Conservation (phyloP, 2,113 vertebrate genomes). For the Tyto alba region DNA sequence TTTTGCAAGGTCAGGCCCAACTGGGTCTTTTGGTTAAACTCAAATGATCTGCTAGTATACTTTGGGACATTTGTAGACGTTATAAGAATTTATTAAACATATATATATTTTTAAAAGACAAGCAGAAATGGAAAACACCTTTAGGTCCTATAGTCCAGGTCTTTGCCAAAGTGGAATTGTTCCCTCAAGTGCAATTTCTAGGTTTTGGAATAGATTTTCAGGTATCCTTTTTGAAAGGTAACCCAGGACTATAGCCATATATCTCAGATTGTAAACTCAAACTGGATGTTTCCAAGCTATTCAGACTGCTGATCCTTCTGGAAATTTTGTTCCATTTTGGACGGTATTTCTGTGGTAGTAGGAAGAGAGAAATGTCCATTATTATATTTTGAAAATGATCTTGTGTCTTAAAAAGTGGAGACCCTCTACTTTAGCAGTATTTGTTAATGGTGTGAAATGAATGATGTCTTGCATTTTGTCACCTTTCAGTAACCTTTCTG, state of each 20-base stretch:
- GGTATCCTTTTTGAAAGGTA: neutral
- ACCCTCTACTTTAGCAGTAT: neutral
- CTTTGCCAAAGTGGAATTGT: neutral
- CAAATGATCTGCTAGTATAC: neutral
- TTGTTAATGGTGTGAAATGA: neutral
- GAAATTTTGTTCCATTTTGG: neutral
- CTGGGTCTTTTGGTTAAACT: neutral
- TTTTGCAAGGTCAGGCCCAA: neutral
- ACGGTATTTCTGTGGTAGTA: neutral
- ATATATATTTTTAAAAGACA: neutral
- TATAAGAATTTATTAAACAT: neutral
- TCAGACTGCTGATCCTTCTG: neutral
- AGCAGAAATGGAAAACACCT: neutral
- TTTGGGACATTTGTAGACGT: neutral
- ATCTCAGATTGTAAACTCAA: neutral
- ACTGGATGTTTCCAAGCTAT: neutral
- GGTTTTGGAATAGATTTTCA: neutral
- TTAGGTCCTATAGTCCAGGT: neutral
- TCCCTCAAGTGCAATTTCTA: neutral
- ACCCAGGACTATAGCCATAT: neutral
- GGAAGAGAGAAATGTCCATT: neutral
- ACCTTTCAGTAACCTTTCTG: neutral
- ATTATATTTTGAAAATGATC: neutral
- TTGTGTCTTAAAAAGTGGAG: neutral
- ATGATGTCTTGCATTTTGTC: neutral